These are phyloP conservation scores for Bruchidius siliquastri DNA, from an alignment of 2,888 invertebrate species.

Conservation along the genomic window DNA sequence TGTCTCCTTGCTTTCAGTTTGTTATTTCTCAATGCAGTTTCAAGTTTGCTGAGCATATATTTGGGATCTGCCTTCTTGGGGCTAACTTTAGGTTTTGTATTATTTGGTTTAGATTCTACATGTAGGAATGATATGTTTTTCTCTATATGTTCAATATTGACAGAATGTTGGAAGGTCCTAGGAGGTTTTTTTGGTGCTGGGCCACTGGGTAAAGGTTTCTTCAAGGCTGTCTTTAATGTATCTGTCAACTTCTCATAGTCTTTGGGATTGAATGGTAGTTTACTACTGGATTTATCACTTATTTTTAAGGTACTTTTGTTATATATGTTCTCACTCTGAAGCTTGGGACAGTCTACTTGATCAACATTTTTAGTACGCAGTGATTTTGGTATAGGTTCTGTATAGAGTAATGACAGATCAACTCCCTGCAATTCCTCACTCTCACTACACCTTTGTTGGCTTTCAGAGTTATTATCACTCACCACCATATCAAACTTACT, in stretches of 20 bases:
- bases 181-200: constrained; percentile 76
- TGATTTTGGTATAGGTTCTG: constrained; percentile 41
- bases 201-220: constrained; percentile 63
- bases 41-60: constrained; percentile 62
- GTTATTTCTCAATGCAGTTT: constrained; percentile 55
- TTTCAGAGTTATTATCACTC: constrained; percentile 11
- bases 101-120: constrained; percentile 16
- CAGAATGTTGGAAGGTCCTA: constrained; percentile 53
- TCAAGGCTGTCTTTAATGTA: constrained; percentile 61
- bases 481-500: constrained; percentile 26
- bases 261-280: constrained; percentile 1
- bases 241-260: constrained; percentile 44
- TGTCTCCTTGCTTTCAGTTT: constrained; percentile 35
- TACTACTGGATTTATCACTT: constrained; percentile 16
- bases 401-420: constrained; percentile 34
- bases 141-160: constrained; percentile 8
- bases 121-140: constrained; percentile 31
- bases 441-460: constrained; percentile 8
- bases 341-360: constrained; percentile 9
- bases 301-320: constrained; percentile 34
- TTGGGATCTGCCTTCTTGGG: constrained; percentile 49
- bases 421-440: constrained; percentile 19
- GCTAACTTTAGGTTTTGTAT: constrained; percentile 20
- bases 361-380: constrained; percentile 28
- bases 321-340: constrained; percentile 26